Conservation (phyloP, 2,888 invertebrate genomes). For the Corythucha ciliata region DNA sequence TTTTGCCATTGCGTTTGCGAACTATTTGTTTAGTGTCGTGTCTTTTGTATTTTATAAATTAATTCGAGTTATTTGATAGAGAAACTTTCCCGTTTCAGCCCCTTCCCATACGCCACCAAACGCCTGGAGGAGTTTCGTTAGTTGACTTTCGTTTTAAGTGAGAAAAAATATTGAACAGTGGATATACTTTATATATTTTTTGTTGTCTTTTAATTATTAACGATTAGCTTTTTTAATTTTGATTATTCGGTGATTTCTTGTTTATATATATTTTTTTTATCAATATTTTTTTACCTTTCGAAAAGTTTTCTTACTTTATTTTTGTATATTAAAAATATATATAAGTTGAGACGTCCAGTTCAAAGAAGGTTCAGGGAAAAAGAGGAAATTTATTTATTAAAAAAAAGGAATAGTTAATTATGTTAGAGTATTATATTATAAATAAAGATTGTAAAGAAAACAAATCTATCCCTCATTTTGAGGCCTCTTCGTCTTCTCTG, state of each 20-base stretch:
- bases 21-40: conserved; percentile 31
- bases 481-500: conserved; percentile 14
- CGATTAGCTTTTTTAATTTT: conserved; percentile 11
- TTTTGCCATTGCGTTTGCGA: conserved; percentile 32
- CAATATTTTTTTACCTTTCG: conserved; percentile 4
- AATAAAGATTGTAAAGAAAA: conserved; percentile 22
- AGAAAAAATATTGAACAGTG: conserved; percentile 28
- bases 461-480: conserved; percentile 19
- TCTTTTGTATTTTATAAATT: conserved; percentile 25
- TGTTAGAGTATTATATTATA: conserved; percentile 18
- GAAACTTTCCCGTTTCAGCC: conserved; percentile 29
- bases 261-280: neutral
- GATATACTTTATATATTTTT: conserved; percentile 30
- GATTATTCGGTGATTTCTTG: conserved; percentile 4
- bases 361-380: conserved; percentile 21
- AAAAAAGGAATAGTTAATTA: conserved; percentile 20
- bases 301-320: conserved; percentile 28
- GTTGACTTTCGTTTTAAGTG: conserved; percentile 33
- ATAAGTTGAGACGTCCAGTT: conserved; percentile 19
- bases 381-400: conserved; percentile 25
- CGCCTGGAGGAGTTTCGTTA: conserved; percentile 32
- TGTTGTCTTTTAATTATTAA: conserved; percentile 28
- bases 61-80: conserved; percentile 12
- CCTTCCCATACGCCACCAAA: too few species aligned
- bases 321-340: conserved; percentile 10